A percentile compares a stretch with the other conserved stretches of the same genome.
These are phyloP conservation scores for Micrastur ruficollis DNA, from an alignment of 2,797 vertebrate species.

Conservation along the genomic window DNA sequence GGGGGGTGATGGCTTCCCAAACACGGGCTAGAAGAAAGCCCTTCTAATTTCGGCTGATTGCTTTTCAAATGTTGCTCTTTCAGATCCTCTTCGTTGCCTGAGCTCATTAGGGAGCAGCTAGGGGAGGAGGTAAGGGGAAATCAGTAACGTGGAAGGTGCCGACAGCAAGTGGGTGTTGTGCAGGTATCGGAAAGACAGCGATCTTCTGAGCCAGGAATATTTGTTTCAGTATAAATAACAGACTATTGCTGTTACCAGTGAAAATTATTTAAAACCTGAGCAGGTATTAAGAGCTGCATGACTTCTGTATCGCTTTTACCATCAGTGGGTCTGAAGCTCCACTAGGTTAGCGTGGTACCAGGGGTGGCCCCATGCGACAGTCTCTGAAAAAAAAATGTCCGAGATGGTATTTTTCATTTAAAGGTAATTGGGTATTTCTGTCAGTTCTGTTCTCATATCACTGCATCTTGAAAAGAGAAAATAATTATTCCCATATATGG, in stretches of 20 bases:
- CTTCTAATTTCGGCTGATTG: neutral
- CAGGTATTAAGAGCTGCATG: neutral
- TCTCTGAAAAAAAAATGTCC: neutral
- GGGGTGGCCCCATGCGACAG: neutral
- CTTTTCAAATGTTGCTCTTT: neutral
- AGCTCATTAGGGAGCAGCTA: neutral
- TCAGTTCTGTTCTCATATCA: neutral
- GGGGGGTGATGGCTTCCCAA: neutral
- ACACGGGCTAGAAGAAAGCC: neutral
- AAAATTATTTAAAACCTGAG: neutral
- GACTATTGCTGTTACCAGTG: neutral
- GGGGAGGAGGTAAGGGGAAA: neutral
- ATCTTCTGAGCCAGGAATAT: neutral
- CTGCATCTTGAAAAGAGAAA: neutral
- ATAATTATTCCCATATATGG: neutral
- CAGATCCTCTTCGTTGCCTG: rapidly evolving
- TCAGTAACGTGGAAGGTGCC: rapidly evolving
- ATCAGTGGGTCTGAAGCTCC: neutral
- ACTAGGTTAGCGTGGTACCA: neutral
- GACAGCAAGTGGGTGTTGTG: neutral
- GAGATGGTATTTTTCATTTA: neutral
- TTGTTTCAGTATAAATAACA: neutral
- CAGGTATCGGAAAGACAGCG: neutral
- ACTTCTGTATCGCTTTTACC: neutral
- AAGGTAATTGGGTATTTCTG: neutral